A percentile compares a stretch with the other conserved stretches of the same genome.
These are phyloP conservation scores for Oreochromis spilurus DNA, from an alignment of 2,113 vertebrate genomes.

Conservation along the genomic window DNA sequence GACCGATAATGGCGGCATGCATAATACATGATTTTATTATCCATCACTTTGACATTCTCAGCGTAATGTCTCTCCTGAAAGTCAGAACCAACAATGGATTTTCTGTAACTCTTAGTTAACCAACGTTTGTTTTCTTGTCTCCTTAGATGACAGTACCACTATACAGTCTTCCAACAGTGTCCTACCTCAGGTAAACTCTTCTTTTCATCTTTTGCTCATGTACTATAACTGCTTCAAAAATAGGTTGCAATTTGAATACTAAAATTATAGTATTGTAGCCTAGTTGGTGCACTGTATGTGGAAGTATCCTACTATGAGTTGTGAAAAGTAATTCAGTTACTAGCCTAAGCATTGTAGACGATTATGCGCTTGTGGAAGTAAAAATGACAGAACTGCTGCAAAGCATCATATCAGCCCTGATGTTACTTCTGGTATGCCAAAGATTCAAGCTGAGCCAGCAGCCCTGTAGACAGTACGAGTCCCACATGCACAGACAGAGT, in stretches of 20 bases:
- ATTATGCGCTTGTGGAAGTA: fast-evolving
- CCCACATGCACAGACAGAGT: background rate
- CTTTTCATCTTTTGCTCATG: background rate
- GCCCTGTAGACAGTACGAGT: fast-evolving
- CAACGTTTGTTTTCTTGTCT: background rate
- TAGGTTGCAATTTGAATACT: background rate
- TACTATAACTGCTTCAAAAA: background rate
- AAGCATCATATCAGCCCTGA: background rate
- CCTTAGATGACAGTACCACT: conserved; percentile 56
- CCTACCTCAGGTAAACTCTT: conserved; percentile 72
- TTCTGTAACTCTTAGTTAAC: background rate
- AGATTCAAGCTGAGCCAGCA: background rate
- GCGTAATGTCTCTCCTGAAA: background rate
- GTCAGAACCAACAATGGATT: background rate
- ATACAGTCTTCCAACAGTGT: conserved; percentile 65
- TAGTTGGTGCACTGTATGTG: background rate
- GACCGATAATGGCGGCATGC: background rate
- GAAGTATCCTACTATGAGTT: background rate
- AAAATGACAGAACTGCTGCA: background rate
- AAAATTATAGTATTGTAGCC: background rate
- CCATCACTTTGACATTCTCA: background rate
- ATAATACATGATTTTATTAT: conserved; percentile 48
- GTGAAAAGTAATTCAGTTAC: background rate
- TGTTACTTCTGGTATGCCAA: background rate
- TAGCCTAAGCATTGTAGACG: background rate